Evolutionary conservation across 2,113 vertebrate species (phyloP).

Genomic region (Syngnathoides biaculeatus): DNA sequence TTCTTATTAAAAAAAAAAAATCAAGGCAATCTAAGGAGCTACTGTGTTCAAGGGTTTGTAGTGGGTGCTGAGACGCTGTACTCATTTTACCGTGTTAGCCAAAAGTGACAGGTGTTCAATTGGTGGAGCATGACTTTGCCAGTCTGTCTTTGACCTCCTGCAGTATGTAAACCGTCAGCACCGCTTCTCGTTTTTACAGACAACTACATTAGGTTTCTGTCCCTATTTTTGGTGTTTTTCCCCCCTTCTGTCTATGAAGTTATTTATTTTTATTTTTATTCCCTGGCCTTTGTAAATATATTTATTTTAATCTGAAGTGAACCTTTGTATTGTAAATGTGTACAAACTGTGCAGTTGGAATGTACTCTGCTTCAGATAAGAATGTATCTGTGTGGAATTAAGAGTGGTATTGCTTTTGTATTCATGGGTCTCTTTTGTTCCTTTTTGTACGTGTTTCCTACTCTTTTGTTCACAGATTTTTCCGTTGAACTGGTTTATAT

Average conservation of each 20-base stretch:
- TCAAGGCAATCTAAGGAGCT: neutral
- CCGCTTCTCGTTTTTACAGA: constrained; percentile 16
- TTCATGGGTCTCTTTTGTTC: constrained; percentile 41
- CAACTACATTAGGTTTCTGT: constrained; percentile 32
- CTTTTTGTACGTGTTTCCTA: constrained; percentile 55
- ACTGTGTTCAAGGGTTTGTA: neutral
- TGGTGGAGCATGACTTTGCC: constrained; percentile 7
- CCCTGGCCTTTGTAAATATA: constrained; percentile 91
- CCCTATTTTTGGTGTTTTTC: constrained; percentile 66
- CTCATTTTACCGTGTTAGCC: constrained; percentile 11
- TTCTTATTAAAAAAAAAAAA: neutral
- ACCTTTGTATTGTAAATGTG: constrained; percentile 92
- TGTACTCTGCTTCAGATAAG: constrained; percentile 67
- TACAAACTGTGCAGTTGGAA: constrained; percentile 91
- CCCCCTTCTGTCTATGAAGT: constrained; percentile 69
- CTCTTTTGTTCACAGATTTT: constrained; percentile 44
- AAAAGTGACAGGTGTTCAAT: constrained; percentile 12
- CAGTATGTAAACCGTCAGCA: constrained; percentile 6
- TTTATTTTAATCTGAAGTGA: constrained; percentile 98
- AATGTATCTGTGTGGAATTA: constrained; percentile 80
- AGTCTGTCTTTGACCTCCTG: constrained; percentile 10
- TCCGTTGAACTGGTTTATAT: constrained; percentile 62
- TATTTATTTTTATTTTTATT: constrained; percentile 88
- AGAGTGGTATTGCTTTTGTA: constrained; percentile 76
- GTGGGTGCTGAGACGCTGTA: constrained; percentile 8